A percentile compares a stretch with the other conserved stretches of the same genome.
phyloP scores from a whole-genome alignment of 2,797 vertebrate species.

The Tamandua tetradactyla region DNA sequence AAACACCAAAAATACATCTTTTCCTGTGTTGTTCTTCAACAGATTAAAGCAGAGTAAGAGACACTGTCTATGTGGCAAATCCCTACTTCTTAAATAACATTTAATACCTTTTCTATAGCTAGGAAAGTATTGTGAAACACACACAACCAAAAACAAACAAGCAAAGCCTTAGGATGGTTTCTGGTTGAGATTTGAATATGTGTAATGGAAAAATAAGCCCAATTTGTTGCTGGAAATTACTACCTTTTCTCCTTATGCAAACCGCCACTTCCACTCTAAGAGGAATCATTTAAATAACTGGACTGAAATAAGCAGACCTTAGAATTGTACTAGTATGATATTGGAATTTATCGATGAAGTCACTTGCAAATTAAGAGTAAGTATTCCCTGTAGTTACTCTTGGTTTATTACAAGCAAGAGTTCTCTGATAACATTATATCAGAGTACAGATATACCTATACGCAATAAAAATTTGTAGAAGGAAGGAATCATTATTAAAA shows the following conservation, averaged over 20 bases:
- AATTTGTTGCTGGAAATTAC: neutral
- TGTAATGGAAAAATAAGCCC: neutral
- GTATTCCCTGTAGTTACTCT: neutral
- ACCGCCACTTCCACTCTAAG: neutral
- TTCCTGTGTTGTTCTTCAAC: neutral
- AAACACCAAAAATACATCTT: neutral
- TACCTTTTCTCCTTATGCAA: neutral
- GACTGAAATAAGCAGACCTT: neutral
- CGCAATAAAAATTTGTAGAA: neutral
- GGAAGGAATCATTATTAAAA: neutral
- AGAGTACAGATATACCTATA: too few species aligned
- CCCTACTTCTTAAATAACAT: neutral
- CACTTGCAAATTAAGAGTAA: neutral
- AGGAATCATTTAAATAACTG: neutral
- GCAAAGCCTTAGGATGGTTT: neutral
- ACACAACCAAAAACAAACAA: neutral
- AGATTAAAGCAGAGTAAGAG: neutral
- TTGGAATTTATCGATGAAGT: neutral
- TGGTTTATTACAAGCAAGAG: neutral
- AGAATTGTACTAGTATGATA: neutral
- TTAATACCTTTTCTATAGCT: neutral
- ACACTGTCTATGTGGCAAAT: neutral
- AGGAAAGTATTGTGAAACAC: neutral
- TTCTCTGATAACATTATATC: neutral
- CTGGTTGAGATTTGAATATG: neutral